These are phyloP conservation scores for Uloborus plumipes DNA, from an alignment of 2,888 invertebrate genomes.

Conservation along the genomic window DNA sequence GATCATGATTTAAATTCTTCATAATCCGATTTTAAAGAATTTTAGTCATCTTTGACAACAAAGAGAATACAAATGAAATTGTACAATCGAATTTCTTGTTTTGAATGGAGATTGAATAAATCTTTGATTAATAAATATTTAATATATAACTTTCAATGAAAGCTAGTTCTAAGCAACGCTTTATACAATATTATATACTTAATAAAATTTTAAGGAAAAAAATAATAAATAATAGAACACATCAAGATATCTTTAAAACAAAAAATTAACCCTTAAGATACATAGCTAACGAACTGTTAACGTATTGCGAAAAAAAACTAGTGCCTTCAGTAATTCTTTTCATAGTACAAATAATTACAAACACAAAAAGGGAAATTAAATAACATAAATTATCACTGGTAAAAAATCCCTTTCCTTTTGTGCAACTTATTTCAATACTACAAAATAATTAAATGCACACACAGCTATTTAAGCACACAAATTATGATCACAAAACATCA, in stretches of 20 bases:
- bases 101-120: no score
- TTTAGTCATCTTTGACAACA: no score
- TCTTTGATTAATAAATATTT: no score
- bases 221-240: constrained; percentile 12
- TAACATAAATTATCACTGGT: constrained; percentile 64
- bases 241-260: background rate
- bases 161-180: no score
- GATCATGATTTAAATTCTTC: no score
- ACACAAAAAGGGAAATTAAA: constrained; percentile 58
- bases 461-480: constrained; percentile 36
- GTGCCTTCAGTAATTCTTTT: constrained; percentile 45
- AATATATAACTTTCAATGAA: no score
- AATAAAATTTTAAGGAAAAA: constrained; percentile 21
- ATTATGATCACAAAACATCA: constrained; percentile 58
- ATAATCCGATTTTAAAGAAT: no score
- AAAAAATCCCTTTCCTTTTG: constrained; percentile 43
- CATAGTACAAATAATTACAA: constrained; percentile 52
- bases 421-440: constrained; percentile 46
- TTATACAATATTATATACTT: background rate
- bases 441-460: constrained; percentile 59
- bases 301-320: constrained; percentile 59
- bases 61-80: no score
- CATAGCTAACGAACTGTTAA: constrained; percentile 39
- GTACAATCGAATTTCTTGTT: no score
- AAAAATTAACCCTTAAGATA: constrained; percentile 9